Conservation (phyloP, 1,140 invertebrate genomes). For the Globodera rostochiensis region DNA sequence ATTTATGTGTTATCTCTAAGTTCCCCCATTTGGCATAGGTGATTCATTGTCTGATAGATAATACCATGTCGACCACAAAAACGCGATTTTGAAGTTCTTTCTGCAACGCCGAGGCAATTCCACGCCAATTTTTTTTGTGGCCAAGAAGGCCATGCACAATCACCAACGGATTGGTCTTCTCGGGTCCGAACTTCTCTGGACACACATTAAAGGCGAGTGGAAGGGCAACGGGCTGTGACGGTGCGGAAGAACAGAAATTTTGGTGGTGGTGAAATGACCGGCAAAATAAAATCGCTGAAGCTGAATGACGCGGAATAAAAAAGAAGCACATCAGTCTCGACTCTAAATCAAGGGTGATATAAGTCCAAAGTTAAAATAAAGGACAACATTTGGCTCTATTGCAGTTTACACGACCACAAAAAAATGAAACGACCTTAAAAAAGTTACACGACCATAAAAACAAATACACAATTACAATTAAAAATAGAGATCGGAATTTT, state of each 20-base stretch:
- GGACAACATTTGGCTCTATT: no score
- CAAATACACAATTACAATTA: no score
- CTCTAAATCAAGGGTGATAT: no score
- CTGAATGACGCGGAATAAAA: no score
- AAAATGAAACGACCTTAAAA: no score
- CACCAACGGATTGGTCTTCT: constrained; percentile 37
- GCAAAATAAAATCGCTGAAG: not conserved
- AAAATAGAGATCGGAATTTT: no score
- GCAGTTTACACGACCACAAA: no score
- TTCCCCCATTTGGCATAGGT: no score
- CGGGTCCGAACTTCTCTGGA: not conserved
- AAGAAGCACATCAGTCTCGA: no score
- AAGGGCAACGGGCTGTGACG: not conserved
- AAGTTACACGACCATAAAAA: no score
- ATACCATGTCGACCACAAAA: constrained; percentile 48
- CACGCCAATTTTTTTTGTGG: constrained; percentile 58
- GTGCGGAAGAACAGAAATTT: constrained; percentile 14
- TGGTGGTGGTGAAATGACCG: not conserved
- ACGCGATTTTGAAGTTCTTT: constrained; percentile 45
- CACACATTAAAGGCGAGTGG: constrained; percentile 30
- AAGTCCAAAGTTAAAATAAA: no score
- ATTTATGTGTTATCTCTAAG: no score
- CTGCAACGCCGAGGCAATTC: constrained; percentile 55
- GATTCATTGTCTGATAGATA: not conserved
- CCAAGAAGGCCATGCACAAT: constrained; percentile 55